Percentiles rank a stretch among this genome's conserved stretches.
phyloP scores from a whole-genome alignment of 2,113 vertebrate species.

The Cyanistes caeruleus region DNA sequence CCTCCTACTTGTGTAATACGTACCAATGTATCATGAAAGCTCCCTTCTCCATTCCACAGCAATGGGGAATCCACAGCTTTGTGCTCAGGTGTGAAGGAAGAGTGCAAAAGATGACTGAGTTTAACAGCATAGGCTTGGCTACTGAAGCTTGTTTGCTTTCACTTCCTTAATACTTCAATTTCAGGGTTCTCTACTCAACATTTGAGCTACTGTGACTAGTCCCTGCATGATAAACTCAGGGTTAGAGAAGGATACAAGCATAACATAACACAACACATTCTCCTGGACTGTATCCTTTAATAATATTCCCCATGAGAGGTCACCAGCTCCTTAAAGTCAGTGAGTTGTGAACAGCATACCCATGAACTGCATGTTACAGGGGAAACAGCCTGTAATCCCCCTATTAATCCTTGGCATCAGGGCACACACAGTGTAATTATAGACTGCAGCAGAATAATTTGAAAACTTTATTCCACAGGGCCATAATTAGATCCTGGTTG shows the following conservation, averaged over 20 bases:
- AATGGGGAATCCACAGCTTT: not conserved
- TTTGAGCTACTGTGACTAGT: not conserved
- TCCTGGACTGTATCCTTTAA: not conserved
- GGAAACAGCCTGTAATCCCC: constrained; percentile 30
- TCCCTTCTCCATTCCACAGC: not conserved
- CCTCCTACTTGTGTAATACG: not conserved
- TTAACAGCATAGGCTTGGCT: not conserved
- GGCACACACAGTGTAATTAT: constrained; percentile 38
- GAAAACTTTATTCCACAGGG: constrained; percentile 62
- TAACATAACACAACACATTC: not conserved
- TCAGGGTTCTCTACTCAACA: not conserved
- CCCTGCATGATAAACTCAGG: not conserved
- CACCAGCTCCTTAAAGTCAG: not conserved
- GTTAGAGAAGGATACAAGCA: not conserved
- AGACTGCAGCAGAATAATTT: constrained; percentile 32
- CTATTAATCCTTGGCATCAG: constrained; percentile 58
- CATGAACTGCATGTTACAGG: not conserved
- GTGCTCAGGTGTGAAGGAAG: not conserved
- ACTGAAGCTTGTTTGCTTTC: not conserved
- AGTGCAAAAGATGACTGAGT: not conserved
- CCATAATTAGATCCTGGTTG: constrained; percentile 54
- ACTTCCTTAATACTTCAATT: not conserved
- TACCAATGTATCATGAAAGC: not conserved
- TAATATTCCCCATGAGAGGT: not conserved
- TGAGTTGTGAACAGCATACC: not conserved